Conservation (phyloP, 2,797 vertebrate genomes). For the Champsocephalus gunnari region DNA sequence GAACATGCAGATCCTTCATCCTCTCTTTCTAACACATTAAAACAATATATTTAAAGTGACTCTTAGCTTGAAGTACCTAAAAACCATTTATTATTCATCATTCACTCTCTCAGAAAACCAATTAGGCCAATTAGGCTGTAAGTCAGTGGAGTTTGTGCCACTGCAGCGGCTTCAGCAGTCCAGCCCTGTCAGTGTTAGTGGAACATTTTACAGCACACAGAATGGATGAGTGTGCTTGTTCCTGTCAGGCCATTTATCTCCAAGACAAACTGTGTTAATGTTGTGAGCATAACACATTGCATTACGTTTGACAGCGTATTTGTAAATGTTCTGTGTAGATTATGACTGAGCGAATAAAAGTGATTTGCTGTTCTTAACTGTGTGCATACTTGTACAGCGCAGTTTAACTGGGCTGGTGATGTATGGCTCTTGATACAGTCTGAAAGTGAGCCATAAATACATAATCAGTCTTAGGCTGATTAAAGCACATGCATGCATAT, state of each 20-base stretch:
- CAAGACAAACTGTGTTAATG: conserved; percentile 34
- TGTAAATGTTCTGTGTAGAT: conserved; percentile 22
- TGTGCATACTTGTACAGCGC: background rate
- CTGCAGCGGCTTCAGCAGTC: background rate
- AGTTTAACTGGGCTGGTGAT: conserved; percentile 2
- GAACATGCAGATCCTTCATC: conserved; percentile 4
- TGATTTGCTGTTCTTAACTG: conserved; percentile 9
- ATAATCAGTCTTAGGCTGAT: conserved; percentile 11
- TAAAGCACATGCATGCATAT: background rate
- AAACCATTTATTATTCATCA: conserved; percentile 26
- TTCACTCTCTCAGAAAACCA: background rate
- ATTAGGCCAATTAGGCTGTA: conserved; percentile 24
- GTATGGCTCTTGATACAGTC: background rate
- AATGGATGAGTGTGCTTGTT: conserved; percentile 14
- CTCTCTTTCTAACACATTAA: background rate
- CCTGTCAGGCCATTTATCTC: conserved; percentile 25
- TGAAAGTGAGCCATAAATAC: conserved; percentile 18
- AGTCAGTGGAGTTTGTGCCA: conserved; percentile 7
- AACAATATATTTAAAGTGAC: conserved; percentile 34
- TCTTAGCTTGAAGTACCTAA: background rate
- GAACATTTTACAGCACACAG: conserved; percentile 5
- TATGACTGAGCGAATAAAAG: conserved; percentile 18
- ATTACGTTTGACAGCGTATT: conserved; percentile 21
- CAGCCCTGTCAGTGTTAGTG: conserved; percentile 6
- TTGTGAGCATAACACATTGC: background rate